Conservation (phyloP, 2,888 invertebrate species). For the Agrotis segetum region DNA sequence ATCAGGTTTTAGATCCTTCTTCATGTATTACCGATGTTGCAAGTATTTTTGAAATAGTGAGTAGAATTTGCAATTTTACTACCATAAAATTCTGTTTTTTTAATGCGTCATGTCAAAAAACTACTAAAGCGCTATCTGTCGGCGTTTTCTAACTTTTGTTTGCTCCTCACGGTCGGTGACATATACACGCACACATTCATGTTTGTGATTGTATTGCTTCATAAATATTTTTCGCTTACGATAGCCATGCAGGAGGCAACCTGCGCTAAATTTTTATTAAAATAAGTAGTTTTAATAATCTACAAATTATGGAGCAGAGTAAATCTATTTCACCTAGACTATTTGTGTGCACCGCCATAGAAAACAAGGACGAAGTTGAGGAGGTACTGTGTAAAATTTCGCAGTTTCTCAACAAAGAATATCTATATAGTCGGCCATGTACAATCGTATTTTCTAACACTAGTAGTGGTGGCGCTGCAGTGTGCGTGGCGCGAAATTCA, state of each 20-base stretch:
- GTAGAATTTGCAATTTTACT: conserved; percentile 29
- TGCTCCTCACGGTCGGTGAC: conserved; percentile 68
- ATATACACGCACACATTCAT: conserved; percentile 82
- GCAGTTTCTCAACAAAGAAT: conserved; percentile 89
- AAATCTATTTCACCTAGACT: conserved; percentile 93
- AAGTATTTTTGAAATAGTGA: background rate
- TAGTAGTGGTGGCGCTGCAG: conserved; percentile 87
- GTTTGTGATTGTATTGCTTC: conserved; percentile 88
- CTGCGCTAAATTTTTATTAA: conserved; percentile 91
- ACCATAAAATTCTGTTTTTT: conserved; percentile 39
- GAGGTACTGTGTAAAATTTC: conserved; percentile 93
- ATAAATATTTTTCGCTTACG: conserved; percentile 91
- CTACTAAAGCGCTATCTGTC: conserved; percentile 71
- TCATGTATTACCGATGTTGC: conserved; percentile 18
- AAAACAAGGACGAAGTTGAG: conserved; percentile 97
- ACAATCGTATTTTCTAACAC: conserved; percentile 83
- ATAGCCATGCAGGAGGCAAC: conserved; percentile 92
- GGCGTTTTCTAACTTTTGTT: conserved; percentile 68
- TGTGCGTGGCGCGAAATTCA: conserved; percentile 85
- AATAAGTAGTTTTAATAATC: conserved; percentile 89
- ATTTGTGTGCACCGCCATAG: conserved; percentile 95
- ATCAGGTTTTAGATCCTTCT: conserved; percentile 20
- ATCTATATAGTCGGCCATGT: conserved; percentile 88
- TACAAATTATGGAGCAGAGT: conserved; percentile 91
- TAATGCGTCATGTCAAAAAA: conserved; percentile 21